Evolutionary conservation across 2,113 vertebrate genomes (phyloP).

Genomic region (Eulemur rufifrons): DNA sequence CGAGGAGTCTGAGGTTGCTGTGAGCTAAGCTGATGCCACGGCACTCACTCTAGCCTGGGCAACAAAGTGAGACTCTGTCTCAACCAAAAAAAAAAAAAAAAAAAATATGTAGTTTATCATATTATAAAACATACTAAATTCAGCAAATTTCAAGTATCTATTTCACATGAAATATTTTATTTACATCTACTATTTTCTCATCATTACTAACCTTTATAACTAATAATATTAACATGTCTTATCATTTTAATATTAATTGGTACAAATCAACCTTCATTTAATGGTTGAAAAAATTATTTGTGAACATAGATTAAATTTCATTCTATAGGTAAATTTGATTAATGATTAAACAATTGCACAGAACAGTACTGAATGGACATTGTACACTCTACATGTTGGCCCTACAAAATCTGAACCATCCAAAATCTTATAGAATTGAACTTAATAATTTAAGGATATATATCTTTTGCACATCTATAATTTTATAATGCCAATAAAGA

Average conservation of each 20-base stretch:
- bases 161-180: neutral
- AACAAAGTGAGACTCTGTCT: too few species aligned
- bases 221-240: neutral
- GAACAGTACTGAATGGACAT: neutral
- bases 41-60: too few species aligned
- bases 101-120: neutral
- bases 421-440: neutral
- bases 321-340: neutral
- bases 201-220: neutral
- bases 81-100: too few species aligned
- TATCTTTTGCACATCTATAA: neutral
- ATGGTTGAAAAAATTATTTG: neutral
- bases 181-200: neutral
- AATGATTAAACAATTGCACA: neutral
- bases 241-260: neutral
- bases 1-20: too few species aligned
- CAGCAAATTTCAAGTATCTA: neutral
- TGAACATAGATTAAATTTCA: neutral
- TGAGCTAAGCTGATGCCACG: too few species aligned
- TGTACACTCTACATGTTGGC: fast-evolving
- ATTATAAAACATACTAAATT: neutral
- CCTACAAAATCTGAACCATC: neutral
- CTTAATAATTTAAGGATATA: neutral
- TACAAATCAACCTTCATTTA: neutral
- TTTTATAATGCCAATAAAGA: neutral